phyloP scores from a whole-genome alignment of 2,888 invertebrate species.

The Cantharis rustica region DNA sequence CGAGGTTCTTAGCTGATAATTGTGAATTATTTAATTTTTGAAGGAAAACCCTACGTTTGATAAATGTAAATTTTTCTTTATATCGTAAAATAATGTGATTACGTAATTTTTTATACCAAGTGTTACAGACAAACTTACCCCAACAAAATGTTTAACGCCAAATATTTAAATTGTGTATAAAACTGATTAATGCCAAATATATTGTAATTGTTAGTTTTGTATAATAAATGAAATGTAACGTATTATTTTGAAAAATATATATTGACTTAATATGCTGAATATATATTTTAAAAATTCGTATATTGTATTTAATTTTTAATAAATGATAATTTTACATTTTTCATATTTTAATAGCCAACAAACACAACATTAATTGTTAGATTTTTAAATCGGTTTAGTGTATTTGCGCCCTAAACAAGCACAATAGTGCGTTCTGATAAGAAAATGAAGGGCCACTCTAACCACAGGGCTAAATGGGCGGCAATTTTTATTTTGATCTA shows the following conservation, averaged over 20 bases:
- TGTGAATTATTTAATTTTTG: background rate
- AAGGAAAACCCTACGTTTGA: background rate
- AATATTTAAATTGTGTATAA: background rate
- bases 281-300: slow-evolving; percentile 27
- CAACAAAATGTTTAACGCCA: background rate
- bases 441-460: too few relatives aligned
- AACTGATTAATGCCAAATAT: slow-evolving; percentile 47
- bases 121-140: background rate
- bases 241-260: slow-evolving; percentile 37
- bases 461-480: too few relatives aligned
- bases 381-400: too few relatives aligned
- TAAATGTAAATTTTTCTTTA: background rate
- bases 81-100: background rate
- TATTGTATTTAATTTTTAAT: slow-evolving; percentile 43
- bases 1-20: background rate
- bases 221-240: slow-evolving; percentile 29
- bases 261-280: slow-evolving; percentile 34
- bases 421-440: too few relatives aligned
- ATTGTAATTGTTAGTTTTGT: slow-evolving; percentile 42
- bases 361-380: background rate
- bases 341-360: background rate
- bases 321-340: slow-evolving; percentile 44
- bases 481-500: too few relatives aligned
- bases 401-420: too few relatives aligned
- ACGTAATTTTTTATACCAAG: background rate